A percentile compares a stretch with the other conserved stretches of the same genome.
Evolutionary conservation across 37 sponge, comb jelly and placozoan genomes (phyloP).

Genomic region (Petrosia ficiformis): DNA sequence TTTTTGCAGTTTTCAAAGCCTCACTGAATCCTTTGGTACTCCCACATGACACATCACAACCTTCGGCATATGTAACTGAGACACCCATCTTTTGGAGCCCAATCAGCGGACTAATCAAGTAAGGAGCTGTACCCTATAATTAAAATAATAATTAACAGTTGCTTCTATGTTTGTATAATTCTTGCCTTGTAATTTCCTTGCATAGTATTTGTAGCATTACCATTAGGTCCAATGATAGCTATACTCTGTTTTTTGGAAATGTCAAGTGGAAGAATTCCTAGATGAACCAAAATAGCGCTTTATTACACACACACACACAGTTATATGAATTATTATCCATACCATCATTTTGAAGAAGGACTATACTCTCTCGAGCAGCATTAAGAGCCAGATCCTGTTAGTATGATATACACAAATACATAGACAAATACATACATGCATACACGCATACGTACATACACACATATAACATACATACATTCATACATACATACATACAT

Average conservation of each 20-base stretch:
- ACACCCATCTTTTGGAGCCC: slow-evolving; percentile 37
- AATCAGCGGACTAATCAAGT: slow-evolving; percentile 64
- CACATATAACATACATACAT: background rate
- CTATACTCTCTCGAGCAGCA: slow-evolving; percentile 67
- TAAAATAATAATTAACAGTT: background rate
- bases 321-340: background rate
- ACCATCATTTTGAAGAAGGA: slow-evolving; percentile 65
- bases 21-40: slow-evolving; percentile 43
- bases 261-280: slow-evolving; percentile 60
- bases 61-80: slow-evolving; percentile 32
- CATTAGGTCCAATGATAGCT: slow-evolving; percentile 78
- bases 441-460: background rate
- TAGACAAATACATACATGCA: background rate
- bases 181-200: slow-evolving; percentile 77
- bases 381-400: slow-evolving; percentile 62
- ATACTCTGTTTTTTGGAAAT: slow-evolving; percentile 14
- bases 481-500: background rate
- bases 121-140: slow-evolving; percentile 72
- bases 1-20: slow-evolving; percentile 49
- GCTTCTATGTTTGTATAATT: background rate
- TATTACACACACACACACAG: no score
- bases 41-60: slow-evolving; percentile 71
- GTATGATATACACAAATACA: background rate
- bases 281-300: no score
- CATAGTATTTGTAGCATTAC: slow-evolving; percentile 66